Evolutionary conservation across 2,113 vertebrate species (phyloP), one percentile per base, ranked within the genome.

Genomic region (Monopterus albus): DNA sequence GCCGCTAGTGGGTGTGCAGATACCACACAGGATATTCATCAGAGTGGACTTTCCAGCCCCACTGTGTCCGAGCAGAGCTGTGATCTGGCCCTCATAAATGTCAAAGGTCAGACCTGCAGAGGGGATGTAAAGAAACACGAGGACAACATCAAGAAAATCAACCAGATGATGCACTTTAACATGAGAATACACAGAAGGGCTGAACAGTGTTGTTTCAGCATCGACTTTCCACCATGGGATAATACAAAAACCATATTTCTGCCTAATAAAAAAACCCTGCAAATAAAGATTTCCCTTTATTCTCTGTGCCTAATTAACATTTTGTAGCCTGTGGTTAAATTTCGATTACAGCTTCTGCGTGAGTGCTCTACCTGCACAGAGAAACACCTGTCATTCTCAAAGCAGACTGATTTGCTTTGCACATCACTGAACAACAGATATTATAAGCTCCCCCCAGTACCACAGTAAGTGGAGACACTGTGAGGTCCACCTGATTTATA

Each of bases 71-170:
- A 99, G 93, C 77, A 99, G 91, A 3, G 98, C 97, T 0, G 97
- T 99, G 72, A 99, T 99, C 86, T 99, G 97, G 11, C 96, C 96
- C 84, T 99, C 97, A 0, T 97, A 99, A 80, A 99, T 95, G 89
- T 98, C 96, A 40, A 99, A 98, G 1, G 96, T 96, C 78, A 99
- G 79, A 86, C 94, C 98, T 99, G 55, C 10, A 4, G 23, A 23
- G 25, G 9, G 26, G 9, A 20, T 9, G 25, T n/a, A 0, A 14
- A 25, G 14, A 18, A 12, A 15, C 8, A 21, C 38, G 26, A 17
- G 2, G 5, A 62, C 15, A 4, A 11, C 14, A 8, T 42, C 25
- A 7, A 33, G 26, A n/a, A 47, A 21, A 31, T 10, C 20, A 29
- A 39, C 25, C 14, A 31, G 29, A 15, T 18, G 26, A n/a, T 13